phyloP scores from a whole-genome alignment of 2,113 vertebrate species.

The Antigone vipio region DNA sequence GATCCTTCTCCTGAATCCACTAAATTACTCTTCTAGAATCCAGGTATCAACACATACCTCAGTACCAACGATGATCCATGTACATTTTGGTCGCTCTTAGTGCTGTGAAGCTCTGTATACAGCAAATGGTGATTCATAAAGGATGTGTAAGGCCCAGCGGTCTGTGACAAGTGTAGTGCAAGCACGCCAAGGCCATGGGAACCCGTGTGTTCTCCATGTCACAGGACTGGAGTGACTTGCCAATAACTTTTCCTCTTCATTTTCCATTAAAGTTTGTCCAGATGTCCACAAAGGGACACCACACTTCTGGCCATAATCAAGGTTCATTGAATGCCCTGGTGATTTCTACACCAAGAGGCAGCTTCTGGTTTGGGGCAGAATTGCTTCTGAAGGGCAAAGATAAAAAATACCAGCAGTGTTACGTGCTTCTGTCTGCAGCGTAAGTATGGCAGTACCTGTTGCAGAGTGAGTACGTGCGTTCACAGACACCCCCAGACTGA shows the following conservation, averaged over 20 bases:
- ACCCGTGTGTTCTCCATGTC: not conserved
- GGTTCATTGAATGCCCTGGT: not conserved
- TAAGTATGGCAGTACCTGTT: not conserved
- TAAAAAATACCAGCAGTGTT: not conserved
- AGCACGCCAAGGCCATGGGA: not conserved
- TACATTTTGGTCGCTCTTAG: not conserved
- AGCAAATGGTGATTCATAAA: not conserved
- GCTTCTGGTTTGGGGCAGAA: not conserved
- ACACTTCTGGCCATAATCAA: not conserved
- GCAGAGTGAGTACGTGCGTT: not conserved
- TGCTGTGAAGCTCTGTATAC: not conserved
- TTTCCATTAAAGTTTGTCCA: not conserved
- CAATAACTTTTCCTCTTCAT: not conserved
- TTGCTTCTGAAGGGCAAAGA: not conserved
- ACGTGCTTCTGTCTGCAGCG: rapidly evolving
- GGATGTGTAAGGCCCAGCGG: not conserved
- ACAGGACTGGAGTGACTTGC: not conserved
- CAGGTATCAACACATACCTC: not conserved
- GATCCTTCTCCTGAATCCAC: not conserved
- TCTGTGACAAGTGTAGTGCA: not conserved
- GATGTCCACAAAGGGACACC: not conserved
- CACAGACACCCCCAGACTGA: not conserved
- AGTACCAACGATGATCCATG: not conserved
- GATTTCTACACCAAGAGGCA: not conserved
- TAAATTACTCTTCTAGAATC: not conserved